Base-by-base conservation (phyloP, 1,140 invertebrate genomes). In the Atta texana region DNA sequence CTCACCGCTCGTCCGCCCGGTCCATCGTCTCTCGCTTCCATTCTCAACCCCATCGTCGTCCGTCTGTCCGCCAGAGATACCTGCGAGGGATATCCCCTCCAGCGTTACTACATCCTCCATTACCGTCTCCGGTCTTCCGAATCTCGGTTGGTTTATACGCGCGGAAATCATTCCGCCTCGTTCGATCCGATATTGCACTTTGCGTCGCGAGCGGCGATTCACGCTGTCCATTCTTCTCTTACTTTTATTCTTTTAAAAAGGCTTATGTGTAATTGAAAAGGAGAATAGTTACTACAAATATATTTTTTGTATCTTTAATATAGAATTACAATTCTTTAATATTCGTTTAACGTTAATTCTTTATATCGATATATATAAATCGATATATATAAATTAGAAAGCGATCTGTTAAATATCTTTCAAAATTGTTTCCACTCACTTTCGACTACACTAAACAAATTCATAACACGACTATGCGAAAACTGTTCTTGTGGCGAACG, bases 61-160 rank as follows among this genome's bases (percentile, higher is more conserved):
- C 87, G 92, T 92, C 92, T 93, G 92, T 92, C 90, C 87, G 84
- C 87, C 82, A 69, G 92, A 93, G 92, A 93, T 93, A 92, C 87
- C 90, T 89, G 86, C 90, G 80, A 74, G 68, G 86, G 84, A 90
- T 90, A 92, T 91, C 87, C 77, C 84, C 81, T 86, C 85, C 74
- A 87, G 71, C 51, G 64, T 68, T 64, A 8, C 84, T 53, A 69
- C 24, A 85, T 78, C 85, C 87, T 91, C 90, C 84, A 90, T 87
- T 90, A 88, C 80, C 63, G 57, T 85, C 69, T 85, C 63, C 84
- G 82, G 82, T 78, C 88, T 88, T 90, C 77, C 88, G 81, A 88
- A 90, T 74, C 89, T 92, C 76, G 57, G 75, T 90, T 81, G 78
- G 88, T 86, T 80, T 87, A 86, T 87, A 88, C 84, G 59, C 76